Evolutionary conservation across 2,888 invertebrate genomes (phyloP).

Genomic region (Pasiphila rectangulata): DNA sequence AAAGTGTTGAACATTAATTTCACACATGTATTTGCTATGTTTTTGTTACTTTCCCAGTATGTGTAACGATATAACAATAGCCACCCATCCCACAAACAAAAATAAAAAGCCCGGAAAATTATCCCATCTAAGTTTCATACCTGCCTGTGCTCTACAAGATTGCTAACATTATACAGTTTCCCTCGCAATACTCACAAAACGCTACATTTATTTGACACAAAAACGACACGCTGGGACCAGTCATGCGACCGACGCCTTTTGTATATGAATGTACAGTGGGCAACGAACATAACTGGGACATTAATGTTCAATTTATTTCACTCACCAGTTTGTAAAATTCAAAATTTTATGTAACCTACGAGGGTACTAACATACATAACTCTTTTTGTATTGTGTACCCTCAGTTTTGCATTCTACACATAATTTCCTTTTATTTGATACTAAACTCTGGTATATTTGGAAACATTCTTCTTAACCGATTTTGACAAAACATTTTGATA

Average conservation of each 20-base stretch:
- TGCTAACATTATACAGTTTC: conserved; percentile 23
- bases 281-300: no score
- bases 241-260: conserved; percentile 24
- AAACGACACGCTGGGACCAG: conserved; percentile 29
- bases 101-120: conserved; percentile 14
- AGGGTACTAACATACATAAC: no score
- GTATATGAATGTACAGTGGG: conserved; percentile 38
- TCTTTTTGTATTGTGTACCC: no score
- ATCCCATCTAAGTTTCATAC: conserved; percentile 9
- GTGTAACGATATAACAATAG: not conserved
- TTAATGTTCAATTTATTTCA: no score
- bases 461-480: no score
- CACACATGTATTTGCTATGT: not conserved
- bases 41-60: not conserved
- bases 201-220: conserved; percentile 32
- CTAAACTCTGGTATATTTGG: no score
- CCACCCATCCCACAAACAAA: conserved; percentile 1
- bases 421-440: no score
- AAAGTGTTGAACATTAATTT: no score
- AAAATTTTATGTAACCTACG: no score
- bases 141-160: conserved; percentile 20
- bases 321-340: no score
- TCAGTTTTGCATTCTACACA: no score
- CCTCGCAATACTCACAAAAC: conserved; percentile 11
- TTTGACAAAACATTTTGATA: no score